Base-by-base conservation (phyloP, 2,888 invertebrate genomes). In the Pollenia amentaria region DNA sequence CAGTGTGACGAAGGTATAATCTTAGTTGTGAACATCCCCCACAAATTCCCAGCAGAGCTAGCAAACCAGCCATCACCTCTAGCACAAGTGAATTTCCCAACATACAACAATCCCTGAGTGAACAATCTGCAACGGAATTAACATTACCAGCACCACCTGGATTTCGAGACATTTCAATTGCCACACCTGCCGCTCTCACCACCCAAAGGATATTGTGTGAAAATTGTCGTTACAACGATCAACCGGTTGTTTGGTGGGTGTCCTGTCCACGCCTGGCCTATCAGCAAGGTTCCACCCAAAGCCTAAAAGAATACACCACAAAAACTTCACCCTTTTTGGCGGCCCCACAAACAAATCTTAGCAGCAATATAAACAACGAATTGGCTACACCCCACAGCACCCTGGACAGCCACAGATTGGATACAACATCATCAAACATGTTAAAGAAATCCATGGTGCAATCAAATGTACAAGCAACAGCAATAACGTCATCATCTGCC, bases 1-100 rank as follows among this genome's bases (percentile, higher is more conserved):
- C 93, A 88, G 92, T 92, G 93, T 92, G 92, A 92, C 92, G 92
- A 92, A 92, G 91, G 91, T 90, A 92, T 89, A 92, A 92, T 85
- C 88, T 91, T 84, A 90, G 89, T 89, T 92, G 92, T 88, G 91
- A 91, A 88, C 92, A 92, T 89, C 92, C 92, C 86, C 91, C 90
- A 75, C 80, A 85, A 18, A 72, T 77, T 40, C 65, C 75, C 53
- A 76, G 53, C 29, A 38, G 76, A n/a, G 11, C 12, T 9, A 53
- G 21, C 7, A 81, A 80, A 46, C 65, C 69, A 10, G 18, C 29
- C 29, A 0, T 29, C 29, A 29, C 29, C 29, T 29, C 29, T 55
- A 9, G 7, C 62, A 11, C 67, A 48, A 57, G 42, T n/a, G 60
- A 51, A 29, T 82, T 42, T 38, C n/a, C 69, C 9, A 69, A 65